Evolutionary conservation across 2,113 vertebrate species (phyloP).

Genomic region (Nothocercus nigrocapillus): DNA sequence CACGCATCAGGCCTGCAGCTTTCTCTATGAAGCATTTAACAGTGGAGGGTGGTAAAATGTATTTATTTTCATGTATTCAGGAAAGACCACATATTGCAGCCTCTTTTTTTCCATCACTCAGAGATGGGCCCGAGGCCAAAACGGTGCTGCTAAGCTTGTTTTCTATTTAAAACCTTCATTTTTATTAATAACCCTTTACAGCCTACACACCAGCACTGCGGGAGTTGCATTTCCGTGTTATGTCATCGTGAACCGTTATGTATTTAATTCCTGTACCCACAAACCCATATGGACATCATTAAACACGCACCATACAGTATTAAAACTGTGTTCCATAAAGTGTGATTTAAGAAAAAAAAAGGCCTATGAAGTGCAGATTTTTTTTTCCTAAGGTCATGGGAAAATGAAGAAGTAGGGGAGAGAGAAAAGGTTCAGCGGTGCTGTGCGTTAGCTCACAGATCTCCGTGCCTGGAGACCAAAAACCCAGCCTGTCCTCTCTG

Average conservation of each 20-base stretch:
- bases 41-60: constrained; percentile 56
- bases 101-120: constrained; percentile 68
- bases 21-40: constrained; percentile 48
- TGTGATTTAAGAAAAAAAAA: constrained; percentile 53
- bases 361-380: constrained; percentile 49
- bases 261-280: constrained; percentile 76
- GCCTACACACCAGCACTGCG: constrained; percentile 66
- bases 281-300: constrained; percentile 79
- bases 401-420: constrained; percentile 64
- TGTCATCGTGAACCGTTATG: constrained; percentile 71
- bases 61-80: constrained; percentile 64
- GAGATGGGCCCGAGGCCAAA: constrained; percentile 74
- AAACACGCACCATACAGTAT: constrained; percentile 62
- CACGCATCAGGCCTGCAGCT: constrained; percentile 28
- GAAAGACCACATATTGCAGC: constrained; percentile 63
- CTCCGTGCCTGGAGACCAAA: not conserved
- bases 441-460: constrained; percentile 14
- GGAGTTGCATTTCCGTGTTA: constrained; percentile 76
- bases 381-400: constrained; percentile 69
- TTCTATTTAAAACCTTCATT: constrained; percentile 77
- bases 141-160: constrained; percentile 73
- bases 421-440: constrained; percentile 17
- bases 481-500: not conserved
- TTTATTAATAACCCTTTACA: constrained; percentile 79
- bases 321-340: constrained; percentile 70